Evolutionary conservation across 2,113 vertebrate genomes (phyloP), one percentile per base, ranked within the genome.

Genomic region (Pterophyllum scalare): DNA sequence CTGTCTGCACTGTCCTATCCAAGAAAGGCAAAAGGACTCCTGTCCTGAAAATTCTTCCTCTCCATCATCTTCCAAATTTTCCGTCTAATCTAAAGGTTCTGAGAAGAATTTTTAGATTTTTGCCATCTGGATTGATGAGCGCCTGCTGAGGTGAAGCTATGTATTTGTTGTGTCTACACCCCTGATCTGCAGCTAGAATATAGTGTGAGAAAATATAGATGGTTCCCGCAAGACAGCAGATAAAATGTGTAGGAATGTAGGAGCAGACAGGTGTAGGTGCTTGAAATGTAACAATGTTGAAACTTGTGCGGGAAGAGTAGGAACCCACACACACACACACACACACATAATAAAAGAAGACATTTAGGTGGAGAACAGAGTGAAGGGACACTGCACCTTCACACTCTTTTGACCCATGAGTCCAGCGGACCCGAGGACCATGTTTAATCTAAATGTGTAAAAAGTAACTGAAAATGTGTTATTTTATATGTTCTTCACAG

Each of bases 101-200:
- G 33, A 35, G 33, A 35, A 28, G 3, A 28, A 4, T 4, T 28
- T 28, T 28, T 46, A 67, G 62, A 22, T n/a, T n/a, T n/a, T n/a
- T n/a, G n/a, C n/a, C n/a, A n/a, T n/a, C n/a, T n/a, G n/a, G n/a
- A n/a, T n/a, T n/a, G n/a, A n/a, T n/a, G n/a, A n/a, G n/a, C n/a
- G n/a, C n/a, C n/a, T n/a, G n/a, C n/a, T n/a, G n/a, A n/a, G n/a
- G n/a, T 2, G 43, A 46, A 67, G 62, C 38, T 46, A 4, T 67
- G 43, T 46, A 67, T 67, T 46, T 67, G 43, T 67, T 67, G 62
- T 46, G 22, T 67, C 38, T 22, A 28, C 62, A 43, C 43, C 38
- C 22, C 22, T 0, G 0, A 46, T 67, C 26, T 67, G 22, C 40
- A 67, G 62, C n/a, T 0, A 0, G 35, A 24, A 65, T 24, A 14